These are phyloP conservation scores for Scrobipalpa atriplicella DNA, from an alignment of 2,888 invertebrate species.

Conservation along the genomic window DNA sequence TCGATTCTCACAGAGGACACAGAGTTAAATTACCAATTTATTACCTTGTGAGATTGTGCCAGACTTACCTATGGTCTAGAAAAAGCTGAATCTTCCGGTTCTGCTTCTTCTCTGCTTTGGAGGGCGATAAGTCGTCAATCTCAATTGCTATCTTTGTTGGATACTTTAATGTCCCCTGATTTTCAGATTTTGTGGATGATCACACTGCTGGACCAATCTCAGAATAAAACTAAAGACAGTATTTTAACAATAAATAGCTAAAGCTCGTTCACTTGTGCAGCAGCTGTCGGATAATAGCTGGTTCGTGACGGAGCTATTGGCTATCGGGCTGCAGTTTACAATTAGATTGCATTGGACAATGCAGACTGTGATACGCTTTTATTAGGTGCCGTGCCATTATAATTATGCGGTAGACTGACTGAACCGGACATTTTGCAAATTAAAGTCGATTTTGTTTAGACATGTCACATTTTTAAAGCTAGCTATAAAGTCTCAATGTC, in stretches of 20 bases:
- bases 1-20: too few species aligned
- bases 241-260: neutral
- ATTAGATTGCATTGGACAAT: conserved; percentile 24
- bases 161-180: too few species aligned
- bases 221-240: neutral
- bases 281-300: conserved; percentile 27
- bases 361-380: conserved; percentile 23
- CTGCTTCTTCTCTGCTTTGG: too few species aligned
- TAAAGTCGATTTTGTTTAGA: neutral
- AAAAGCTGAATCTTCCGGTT: too few species aligned
- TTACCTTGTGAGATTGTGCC: too few species aligned
- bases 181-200: too few species aligned
- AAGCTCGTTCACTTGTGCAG: conserved; percentile 4
- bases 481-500: too few species aligned
- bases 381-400: neutral
- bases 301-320: conserved; percentile 33
- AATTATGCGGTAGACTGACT: conserved; percentile 3
- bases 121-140: too few species aligned
- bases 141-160: too few species aligned
- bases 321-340: neutral
- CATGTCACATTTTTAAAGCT: too few species aligned
- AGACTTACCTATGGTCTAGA: too few species aligned
- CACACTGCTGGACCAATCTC: neutral
- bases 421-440: neutral
- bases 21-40: too few species aligned